Conservation (phyloP, 2,888 invertebrate species). For the Corythucha ciliata region DNA sequence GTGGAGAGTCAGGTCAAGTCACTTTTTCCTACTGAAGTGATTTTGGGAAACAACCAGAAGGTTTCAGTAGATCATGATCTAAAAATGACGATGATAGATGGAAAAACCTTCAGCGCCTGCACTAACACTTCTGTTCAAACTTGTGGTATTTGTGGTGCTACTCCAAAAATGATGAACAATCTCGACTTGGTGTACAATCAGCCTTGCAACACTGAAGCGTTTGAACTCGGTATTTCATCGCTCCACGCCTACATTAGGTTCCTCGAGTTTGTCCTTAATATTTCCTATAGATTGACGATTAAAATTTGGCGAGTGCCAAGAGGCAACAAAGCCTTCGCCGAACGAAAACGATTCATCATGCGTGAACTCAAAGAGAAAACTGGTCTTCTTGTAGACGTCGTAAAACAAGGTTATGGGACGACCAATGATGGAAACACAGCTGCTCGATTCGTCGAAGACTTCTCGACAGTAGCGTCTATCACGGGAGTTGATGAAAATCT, state of each 20-base stretch:
- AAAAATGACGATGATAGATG: slow-evolving; percentile 3
- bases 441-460: slow-evolving; percentile 9
- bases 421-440: slow-evolving; percentile 23
- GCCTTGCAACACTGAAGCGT: background rate
- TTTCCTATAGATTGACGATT: slow-evolving; percentile 1
- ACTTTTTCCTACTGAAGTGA: background rate
- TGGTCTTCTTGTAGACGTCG: too few species aligned
- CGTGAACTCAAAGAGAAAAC: too few species aligned
- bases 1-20: background rate
- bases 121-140: background rate
- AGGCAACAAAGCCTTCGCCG: too few species aligned
- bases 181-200: background rate
- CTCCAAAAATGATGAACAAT: slow-evolving; percentile 5
- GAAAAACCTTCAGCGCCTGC: slow-evolving; percentile 2
- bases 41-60: background rate
- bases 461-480: slow-evolving; percentile 1
- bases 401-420: slow-evolving; percentile 19
- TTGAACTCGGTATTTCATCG: background rate
- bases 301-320: slow-evolving; percentile 7
- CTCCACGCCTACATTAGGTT: slow-evolving; percentile 2
- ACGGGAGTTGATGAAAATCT: slow-evolving; percentile 6
- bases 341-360: too few species aligned
- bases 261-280: slow-evolving; percentile 3
- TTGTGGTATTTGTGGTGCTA: background rate
- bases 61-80: slow-evolving; percentile 6